Conservation (phyloP, 2,888 invertebrate species). For the Clitarchus hookeri region DNA sequence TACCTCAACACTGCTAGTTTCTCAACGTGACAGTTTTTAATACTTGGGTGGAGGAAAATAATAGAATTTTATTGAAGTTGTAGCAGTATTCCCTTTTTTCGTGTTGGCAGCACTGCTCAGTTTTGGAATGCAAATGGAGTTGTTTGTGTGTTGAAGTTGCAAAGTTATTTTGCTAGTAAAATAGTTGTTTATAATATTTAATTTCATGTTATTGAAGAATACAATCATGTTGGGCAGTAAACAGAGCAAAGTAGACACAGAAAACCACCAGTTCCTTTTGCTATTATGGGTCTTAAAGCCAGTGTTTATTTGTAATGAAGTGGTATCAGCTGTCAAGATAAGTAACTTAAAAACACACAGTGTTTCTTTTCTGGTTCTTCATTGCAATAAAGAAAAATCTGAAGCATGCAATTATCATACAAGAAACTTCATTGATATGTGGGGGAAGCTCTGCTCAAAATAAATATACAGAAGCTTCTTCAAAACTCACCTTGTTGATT, state of each 20-base stretch:
- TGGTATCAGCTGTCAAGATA: background rate
- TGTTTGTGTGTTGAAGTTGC: too few species aligned
- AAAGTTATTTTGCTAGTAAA: too few species aligned
- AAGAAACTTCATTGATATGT: background rate
- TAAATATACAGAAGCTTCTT: background rate
- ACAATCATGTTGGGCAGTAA: background rate
- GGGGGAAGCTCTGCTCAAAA: too few species aligned
- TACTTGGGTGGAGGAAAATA: too few species aligned
- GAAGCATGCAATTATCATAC: background rate
- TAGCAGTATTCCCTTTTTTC: too few species aligned
- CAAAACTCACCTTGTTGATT: background rate
- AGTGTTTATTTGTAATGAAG: conserved; percentile 18
- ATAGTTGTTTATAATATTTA: too few species aligned
- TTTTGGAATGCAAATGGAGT: too few species aligned
- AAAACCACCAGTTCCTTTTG: background rate
- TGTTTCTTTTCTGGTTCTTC: background rate
- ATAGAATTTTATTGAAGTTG: too few species aligned
- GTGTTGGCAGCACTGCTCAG: too few species aligned
- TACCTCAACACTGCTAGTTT: too few species aligned
- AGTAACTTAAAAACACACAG: background rate
- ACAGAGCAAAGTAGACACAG: background rate
- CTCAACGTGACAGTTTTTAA: too few species aligned
- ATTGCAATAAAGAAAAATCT: background rate
- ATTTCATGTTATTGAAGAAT: background rate
- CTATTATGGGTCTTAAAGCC: background rate